Percentiles rank a stretch among this genome's conserved stretches.
Evolutionary conservation across 2,888 invertebrate genomes (phyloP).

Genomic region (Ormyrus rosae): DNA sequence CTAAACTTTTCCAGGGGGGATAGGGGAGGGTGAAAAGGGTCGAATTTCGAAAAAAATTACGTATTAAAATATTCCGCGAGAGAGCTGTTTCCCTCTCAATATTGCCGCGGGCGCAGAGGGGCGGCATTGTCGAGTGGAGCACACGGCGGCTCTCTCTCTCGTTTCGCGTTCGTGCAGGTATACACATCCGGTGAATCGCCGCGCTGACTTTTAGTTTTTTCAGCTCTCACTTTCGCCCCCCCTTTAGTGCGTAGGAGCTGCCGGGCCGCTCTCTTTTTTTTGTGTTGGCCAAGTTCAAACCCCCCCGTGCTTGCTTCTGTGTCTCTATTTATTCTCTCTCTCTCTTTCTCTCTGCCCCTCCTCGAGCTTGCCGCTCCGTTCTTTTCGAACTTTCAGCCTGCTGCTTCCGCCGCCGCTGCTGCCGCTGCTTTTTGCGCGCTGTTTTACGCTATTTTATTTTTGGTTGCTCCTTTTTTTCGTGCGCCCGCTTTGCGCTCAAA

Average conservation of each 20-base stretch:
- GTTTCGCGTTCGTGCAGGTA: neutral
- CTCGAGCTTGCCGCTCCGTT: neutral
- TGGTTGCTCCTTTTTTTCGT: constrained; percentile 1
- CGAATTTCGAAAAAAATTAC: too few relatives aligned
- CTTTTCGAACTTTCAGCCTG: neutral
- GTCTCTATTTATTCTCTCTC: constrained; percentile 26
- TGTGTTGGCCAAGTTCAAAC: constrained; percentile 20
- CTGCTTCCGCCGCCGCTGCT: neutral
- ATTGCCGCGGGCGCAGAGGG: neutral
- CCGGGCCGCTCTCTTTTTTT: constrained; percentile 16
- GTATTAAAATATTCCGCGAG: too few relatives aligned
- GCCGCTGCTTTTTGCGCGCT: constrained; percentile 12
- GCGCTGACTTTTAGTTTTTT: constrained; percentile 35
- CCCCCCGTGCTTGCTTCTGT: neutral
- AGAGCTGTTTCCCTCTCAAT: too few relatives aligned
- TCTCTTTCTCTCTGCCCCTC: constrained; percentile 21
- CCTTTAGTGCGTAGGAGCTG: constrained; percentile 7
- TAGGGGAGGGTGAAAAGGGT: too few relatives aligned
- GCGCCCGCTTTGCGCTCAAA: constrained; percentile 40
- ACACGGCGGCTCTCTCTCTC: constrained; percentile 20
- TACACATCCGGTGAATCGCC: constrained; percentile 10
- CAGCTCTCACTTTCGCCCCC: constrained; percentile 38
- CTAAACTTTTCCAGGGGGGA: too few relatives aligned
- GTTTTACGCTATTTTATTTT: constrained; percentile 47
- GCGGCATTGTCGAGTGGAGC: constrained; percentile 15